Evolutionary conservation across 2,797 vertebrate genomes (phyloP).

Genomic region (Allobates femoralis): DNA sequence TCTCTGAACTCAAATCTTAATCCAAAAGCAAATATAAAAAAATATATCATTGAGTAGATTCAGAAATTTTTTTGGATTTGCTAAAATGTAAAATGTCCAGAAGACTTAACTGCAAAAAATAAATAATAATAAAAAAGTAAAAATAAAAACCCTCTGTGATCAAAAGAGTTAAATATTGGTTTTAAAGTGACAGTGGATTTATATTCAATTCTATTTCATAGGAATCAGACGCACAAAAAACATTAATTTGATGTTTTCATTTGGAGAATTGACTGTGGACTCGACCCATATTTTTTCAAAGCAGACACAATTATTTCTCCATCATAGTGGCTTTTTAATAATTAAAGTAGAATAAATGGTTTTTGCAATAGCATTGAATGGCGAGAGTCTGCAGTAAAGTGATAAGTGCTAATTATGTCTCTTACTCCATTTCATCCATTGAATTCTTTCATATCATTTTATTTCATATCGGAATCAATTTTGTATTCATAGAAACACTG

Average conservation of each 20-base stretch:
- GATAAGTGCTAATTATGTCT: conserved; percentile 25
- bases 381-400: conserved; percentile 20
- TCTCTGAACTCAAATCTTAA: too few species aligned
- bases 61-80: too few species aligned
- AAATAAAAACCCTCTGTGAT: not conserved
- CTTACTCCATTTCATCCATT: conserved; percentile 11
- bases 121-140: not conserved
- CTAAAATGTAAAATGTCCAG: too few species aligned
- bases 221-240: conserved; percentile 10
- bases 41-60: too few species aligned
- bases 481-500: conserved; percentile 5
- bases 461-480: conserved; percentile 22
- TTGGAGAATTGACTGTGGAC: not conserved
- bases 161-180: not conserved
- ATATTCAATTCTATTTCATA: not conserved
- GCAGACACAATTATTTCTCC: conserved; percentile 14
- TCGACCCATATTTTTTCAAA: conserved; percentile 9
- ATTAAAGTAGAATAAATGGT: conserved; percentile 31
- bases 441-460: conserved; percentile 16
- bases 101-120: not conserved
- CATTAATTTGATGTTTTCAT: conserved; percentile 37
- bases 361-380: not conserved
- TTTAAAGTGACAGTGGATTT: not conserved
- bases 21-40: too few species aligned
- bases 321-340: conserved; percentile 14